phyloP scores from a whole-genome alignment of 2,888 invertebrate species.

The Drosophila nigritarsus region DNA sequence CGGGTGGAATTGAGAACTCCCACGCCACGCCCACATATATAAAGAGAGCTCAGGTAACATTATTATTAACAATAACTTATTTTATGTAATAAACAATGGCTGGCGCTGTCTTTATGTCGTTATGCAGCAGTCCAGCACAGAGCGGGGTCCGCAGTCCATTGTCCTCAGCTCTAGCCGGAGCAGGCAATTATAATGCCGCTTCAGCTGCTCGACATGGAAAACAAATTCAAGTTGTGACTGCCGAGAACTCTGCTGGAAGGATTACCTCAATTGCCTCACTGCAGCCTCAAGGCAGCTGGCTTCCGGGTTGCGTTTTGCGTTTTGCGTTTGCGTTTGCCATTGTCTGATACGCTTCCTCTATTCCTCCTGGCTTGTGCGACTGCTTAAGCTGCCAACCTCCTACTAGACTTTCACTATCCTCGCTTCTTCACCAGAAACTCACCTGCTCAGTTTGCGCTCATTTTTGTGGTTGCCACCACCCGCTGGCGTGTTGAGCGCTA shows the following conservation, averaged over 20 bases:
- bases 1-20: constrained; percentile 16
- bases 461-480: constrained; percentile 46
- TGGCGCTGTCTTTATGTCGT: constrained; percentile 47
- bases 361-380: constrained; percentile 25
- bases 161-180: constrained; percentile 19
- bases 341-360: constrained; percentile 16
- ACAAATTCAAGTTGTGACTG: constrained; percentile 58
- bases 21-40: not conserved
- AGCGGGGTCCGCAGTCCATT: constrained; percentile 11
- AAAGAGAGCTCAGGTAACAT: constrained; percentile 41
- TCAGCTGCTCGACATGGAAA: constrained; percentile 62
- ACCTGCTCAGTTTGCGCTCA: constrained; percentile 9
- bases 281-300: constrained; percentile 32
- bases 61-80: constrained; percentile 72
- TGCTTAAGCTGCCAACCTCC: constrained; percentile 23
- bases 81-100: constrained; percentile 62
- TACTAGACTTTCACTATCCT: not conserved
- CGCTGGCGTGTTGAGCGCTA: constrained; percentile 56
- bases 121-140: constrained; percentile 3
- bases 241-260: constrained; percentile 59
- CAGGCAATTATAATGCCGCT: constrained; percentile 54
- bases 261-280: constrained; percentile 68
- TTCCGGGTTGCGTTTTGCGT: constrained; percentile 30
- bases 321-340: constrained; percentile 7
- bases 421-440: not conserved